phyloP scores from a whole-genome alignment of 1,140 invertebrate species.

The Triops cancriformis region DNA sequence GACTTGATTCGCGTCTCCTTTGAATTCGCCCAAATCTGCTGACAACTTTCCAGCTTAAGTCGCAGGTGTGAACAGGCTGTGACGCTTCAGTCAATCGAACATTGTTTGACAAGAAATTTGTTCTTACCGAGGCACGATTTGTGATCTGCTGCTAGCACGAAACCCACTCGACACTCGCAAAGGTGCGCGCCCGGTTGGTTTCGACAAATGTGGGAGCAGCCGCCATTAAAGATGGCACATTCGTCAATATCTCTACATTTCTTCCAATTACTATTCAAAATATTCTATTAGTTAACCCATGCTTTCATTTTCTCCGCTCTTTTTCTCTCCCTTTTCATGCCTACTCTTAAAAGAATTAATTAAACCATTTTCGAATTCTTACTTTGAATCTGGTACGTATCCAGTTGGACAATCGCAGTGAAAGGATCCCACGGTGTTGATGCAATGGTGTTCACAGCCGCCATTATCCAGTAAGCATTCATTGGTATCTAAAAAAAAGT shows the following conservation, averaged over 20 bases:
- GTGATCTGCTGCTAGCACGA: conserved; percentile 36
- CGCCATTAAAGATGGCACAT: conserved; percentile 43
- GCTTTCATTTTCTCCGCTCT: too few relatives aligned
- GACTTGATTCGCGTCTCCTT: too few relatives aligned
- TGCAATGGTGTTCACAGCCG: conserved; percentile 38
- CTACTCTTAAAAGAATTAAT: neutral
- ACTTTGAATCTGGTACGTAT: conserved; percentile 36
- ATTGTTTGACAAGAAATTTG: conserved; percentile 20
- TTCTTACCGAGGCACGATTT: conserved; percentile 40
- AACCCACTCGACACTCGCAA: conserved; percentile 40
- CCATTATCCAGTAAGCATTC: conserved; percentile 39
- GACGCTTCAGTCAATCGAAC: neutral
- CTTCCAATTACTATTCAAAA: conserved; percentile 8
- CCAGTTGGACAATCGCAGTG: conserved; percentile 40
- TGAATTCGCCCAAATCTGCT: too few relatives aligned
- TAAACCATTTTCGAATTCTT: neutral
- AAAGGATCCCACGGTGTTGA: conserved; percentile 39
- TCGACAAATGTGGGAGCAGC: conserved; percentile 46
- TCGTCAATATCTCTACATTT: conserved; percentile 43
- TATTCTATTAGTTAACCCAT: neutral
- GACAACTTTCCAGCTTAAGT: too few relatives aligned
- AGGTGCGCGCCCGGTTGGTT: conserved; percentile 47
- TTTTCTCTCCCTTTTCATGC: too few relatives aligned
- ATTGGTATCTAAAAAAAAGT: conserved; percentile 35
- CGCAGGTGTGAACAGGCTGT: neutral